Evolutionary conservation across 2,113 vertebrate genomes (phyloP).

Genomic region (Alces alces): DNA sequence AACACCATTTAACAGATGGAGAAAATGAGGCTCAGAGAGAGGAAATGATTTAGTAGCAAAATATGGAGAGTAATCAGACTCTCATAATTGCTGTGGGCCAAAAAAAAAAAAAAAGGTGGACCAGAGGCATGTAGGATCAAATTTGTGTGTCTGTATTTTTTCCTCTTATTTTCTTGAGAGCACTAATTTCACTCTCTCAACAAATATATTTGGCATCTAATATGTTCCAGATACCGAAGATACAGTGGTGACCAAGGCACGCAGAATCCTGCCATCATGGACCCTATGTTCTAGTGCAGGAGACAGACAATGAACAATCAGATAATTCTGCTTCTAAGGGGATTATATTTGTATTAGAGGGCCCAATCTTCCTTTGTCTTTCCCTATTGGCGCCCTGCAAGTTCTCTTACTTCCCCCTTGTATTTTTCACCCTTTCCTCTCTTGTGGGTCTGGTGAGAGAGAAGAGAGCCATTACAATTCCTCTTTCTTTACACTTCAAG

Average conservation of each 20-base stretch:
- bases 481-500: slow-evolving; percentile 23
- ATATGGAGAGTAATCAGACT: neutral
- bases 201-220: neutral
- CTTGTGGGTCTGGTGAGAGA: neutral
- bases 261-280: neutral
- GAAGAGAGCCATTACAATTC: neutral
- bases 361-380: neutral
- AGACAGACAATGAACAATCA: neutral
- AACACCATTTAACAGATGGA: slow-evolving; percentile 35
- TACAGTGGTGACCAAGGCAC: neutral
- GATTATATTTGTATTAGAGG: neutral
- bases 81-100: neutral
- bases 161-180: neutral
- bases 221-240: neutral
- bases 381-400: neutral
- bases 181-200: slow-evolving; percentile 9
- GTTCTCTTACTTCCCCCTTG: neutral
- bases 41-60: slow-evolving; percentile 3
- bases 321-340: neutral
- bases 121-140: neutral
- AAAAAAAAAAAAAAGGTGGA: neutral
- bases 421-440: neutral
- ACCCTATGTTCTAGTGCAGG: neutral
- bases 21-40: slow-evolving; percentile 36
- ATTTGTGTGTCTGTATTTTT: neutral